These are phyloP conservation scores for Ochlodes sylvanus DNA, from an alignment of 2,888 invertebrate genomes.

Conservation along the genomic window DNA sequence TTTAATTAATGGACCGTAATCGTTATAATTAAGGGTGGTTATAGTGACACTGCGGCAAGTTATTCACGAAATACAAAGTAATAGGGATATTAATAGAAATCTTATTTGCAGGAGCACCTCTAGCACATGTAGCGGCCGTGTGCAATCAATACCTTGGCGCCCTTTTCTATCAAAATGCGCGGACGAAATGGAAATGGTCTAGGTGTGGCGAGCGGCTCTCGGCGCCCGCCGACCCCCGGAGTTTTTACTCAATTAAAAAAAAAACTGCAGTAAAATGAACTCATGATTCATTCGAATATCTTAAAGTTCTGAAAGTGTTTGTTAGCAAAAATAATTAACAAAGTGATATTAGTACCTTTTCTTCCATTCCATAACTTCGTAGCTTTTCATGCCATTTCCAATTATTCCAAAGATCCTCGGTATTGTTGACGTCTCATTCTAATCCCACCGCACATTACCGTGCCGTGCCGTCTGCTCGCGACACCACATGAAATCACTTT, in stretches of 20 bases:
- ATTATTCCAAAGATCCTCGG: slow-evolving; percentile 33
- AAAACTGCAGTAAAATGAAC: no score
- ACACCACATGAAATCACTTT: slow-evolving; percentile 60
- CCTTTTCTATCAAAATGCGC: no score
- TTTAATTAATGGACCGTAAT: slow-evolving; percentile 45
- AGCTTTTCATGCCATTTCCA: slow-evolving; percentile 13
- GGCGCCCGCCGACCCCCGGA: no score
- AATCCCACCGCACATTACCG: slow-evolving; percentile 45
- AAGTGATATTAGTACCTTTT: background rate
- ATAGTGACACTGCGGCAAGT: slow-evolving; percentile 9
- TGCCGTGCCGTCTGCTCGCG: slow-evolving; percentile 61
- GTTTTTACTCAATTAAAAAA: no score
- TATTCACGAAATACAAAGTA: no score
- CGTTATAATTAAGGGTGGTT: slow-evolving; percentile 23
- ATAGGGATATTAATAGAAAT: no score
- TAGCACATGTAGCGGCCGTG: no score
- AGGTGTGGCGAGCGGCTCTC: no score
- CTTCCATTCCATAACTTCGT: background rate
- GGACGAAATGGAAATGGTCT: no score
- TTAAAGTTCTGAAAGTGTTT: background rate
- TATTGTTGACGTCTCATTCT: slow-evolving; percentile 49
- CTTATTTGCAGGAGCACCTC: no score
- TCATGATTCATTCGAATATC: background rate
- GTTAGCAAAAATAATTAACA: no score
- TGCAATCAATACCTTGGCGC: no score